Evolutionary conservation across 2,113 vertebrate genomes (phyloP).

Genomic region (Trematomus loennbergii): DNA sequence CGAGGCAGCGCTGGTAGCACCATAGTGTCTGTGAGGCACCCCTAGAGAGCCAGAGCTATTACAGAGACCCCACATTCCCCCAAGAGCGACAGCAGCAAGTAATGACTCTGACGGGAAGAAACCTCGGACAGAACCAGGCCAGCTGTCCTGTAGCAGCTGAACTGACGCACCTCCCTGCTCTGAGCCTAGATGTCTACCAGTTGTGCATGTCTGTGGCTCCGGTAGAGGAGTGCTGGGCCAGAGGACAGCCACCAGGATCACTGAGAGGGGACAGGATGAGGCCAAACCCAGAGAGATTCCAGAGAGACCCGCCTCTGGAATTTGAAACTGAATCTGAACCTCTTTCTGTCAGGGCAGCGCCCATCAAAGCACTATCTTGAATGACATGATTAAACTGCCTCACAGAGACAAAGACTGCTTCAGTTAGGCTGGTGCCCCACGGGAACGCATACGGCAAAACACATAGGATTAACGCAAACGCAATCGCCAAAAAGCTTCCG

Average conservation of each 20-base stretch:
- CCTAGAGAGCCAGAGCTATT: constrained; percentile 12
- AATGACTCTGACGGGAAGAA: not conserved
- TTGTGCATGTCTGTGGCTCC: constrained; percentile 70
- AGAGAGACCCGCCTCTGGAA: constrained; percentile 67
- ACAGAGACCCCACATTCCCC: not conserved
- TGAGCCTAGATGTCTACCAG: constrained; percentile 80
- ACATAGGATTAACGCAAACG: no score
- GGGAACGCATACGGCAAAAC: no score
- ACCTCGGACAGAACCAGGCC: constrained; percentile 15
- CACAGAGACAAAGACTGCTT: not conserved
- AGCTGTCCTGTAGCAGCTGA: constrained; percentile 83
- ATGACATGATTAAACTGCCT: constrained; percentile 32
- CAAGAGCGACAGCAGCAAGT: not conserved
- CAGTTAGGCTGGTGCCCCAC: no score
- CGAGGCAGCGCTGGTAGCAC: constrained; percentile 20
- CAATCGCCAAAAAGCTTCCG: no score
- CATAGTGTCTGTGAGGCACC: constrained; percentile 40
- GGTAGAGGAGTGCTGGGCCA: constrained; percentile 33
- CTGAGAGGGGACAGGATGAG: constrained; percentile 25
- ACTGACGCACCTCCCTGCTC: constrained; percentile 50
- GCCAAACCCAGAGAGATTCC: constrained; percentile 53
- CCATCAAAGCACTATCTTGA: constrained; percentile 22
- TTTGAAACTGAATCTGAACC: constrained; percentile 56
- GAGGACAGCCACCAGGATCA: constrained; percentile 35
- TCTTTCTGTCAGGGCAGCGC: constrained; percentile 20